Base-by-base conservation (phyloP, 2,888 invertebrate genomes). In the Agelastica alni region DNA sequence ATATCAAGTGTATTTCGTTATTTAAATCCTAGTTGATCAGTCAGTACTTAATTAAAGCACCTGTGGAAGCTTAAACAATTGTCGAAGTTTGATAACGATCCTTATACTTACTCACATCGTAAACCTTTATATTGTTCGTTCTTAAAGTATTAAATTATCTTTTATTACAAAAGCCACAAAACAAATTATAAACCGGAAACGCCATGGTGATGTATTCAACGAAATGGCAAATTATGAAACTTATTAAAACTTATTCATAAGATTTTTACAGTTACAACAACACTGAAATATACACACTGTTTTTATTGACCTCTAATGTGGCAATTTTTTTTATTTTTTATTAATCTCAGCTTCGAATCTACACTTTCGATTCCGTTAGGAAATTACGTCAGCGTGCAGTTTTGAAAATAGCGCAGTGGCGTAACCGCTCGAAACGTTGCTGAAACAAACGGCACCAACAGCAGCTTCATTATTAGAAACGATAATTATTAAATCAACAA, bases 321-420 rank as follows among this genome's bases (percentile, higher is more conserved):
- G 20, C 32, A 14, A 22, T 22, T 34, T 22, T 34, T 45, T 22
- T 16, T 13, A 37, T 37, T 30, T 26, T 18, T 32, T 34, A 18
- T n/a, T 20, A 31, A 34, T 45, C 32, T 45, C 14, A 6, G 10
- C 18, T 43, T 31, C 13, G 10, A 6, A 43, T 49, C 49, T 41
- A 26, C 49, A 49, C 41, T 49, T 49, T 49, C 41, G 41, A 49
- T 49, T 49, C 49, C 49, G 49, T 49, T 49, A 49, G 49, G 41
- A 41, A 41, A 16, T 49, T 42, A 45, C 45, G 45, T 45, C 45
- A 49, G 32, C 16, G 41, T 42, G 26, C 31, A 41, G 32, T 47
- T 37, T 47, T 12, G 13, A 32, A 32, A 6, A 28, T 7, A 7
- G n/a, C n/a, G n/a, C 34, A 34, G 16, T 14, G 34, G 16, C 34